These are phyloP conservation scores for Meiosimyza decipiens DNA, from an alignment of 2,888 invertebrate genomes.

Conservation along the genomic window DNA sequence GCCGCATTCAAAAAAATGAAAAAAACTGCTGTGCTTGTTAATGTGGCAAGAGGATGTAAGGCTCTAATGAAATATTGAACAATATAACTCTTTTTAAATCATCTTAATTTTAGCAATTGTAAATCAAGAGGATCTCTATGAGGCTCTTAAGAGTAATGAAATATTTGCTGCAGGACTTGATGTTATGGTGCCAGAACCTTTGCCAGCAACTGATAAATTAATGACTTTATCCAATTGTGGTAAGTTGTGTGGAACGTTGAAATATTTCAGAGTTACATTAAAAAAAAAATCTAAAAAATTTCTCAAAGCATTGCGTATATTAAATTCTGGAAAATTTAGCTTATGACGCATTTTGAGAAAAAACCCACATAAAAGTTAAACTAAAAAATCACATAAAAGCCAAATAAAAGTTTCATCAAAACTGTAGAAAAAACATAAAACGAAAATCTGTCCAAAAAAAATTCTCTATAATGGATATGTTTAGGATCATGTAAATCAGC, in stretches of 20 bases:
- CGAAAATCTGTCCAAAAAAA: no score
- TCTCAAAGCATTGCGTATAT: no score
- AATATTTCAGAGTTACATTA: no score
- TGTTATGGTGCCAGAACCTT: conserved; percentile 90
- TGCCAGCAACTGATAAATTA: conserved; percentile 82
- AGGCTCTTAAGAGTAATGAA: conserved; percentile 77
- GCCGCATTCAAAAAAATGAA: conserved; percentile 80
- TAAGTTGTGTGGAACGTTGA: conserved; percentile 59
- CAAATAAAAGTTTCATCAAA: no score
- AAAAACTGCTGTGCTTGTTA: conserved; percentile 76
- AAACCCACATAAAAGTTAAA: no score
- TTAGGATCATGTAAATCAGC: no score
- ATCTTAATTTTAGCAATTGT: conserved; percentile 69
- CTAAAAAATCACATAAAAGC: no score
- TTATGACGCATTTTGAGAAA: no score
- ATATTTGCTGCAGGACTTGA: conserved; percentile 93
- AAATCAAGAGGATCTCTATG: conserved; percentile 83
- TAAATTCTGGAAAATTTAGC: no score
- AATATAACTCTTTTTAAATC: background rate
- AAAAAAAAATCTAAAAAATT: no score
- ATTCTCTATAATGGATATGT: no score
- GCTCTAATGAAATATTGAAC: conserved; percentile 3
- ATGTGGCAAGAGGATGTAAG: conserved; percentile 75
- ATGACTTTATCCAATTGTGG: conserved; percentile 85
- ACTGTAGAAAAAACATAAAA: no score